Evolutionary conservation across 2,113 vertebrate genomes (phyloP).

Genomic region (Protobothrops flavoviridis): DNA sequence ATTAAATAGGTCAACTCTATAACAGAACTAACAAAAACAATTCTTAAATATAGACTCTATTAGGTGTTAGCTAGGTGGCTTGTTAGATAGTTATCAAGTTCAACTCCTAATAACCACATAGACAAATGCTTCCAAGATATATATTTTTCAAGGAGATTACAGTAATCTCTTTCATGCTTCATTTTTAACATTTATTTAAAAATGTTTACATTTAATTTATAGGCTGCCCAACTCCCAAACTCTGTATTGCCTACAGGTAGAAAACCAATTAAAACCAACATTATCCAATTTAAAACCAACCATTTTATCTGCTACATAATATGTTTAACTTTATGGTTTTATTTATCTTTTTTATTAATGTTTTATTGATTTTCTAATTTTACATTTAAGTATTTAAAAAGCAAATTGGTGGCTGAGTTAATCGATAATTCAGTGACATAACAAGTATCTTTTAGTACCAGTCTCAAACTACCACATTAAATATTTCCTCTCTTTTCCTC

Average conservation of each 20-base stretch:
- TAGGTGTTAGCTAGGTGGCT: neutral
- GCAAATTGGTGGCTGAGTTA: too few species aligned
- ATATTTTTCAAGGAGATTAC: neutral
- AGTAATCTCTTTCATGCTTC: neutral
- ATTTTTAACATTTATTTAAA: neutral
- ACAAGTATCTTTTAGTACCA: too few species aligned
- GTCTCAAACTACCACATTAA: too few species aligned
- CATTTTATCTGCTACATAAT: neutral
- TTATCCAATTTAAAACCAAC: neutral
- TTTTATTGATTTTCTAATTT: too few species aligned
- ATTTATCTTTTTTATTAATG: neutral
- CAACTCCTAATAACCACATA: neutral
- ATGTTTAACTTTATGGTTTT: neutral
- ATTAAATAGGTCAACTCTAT: slow-evolving; percentile 21
- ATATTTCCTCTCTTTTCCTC: too few species aligned
- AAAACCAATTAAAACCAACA: neutral
- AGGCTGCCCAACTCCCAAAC: neutral
- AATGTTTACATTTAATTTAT: neutral
- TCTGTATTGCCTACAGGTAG: neutral
- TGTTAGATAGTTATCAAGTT: neutral
- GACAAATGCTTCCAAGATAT: neutral
- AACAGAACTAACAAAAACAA: neutral
- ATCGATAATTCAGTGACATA: too few species aligned
- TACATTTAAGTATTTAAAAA: too few species aligned
- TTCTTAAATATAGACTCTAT: neutral